Percentiles rank a stretch among this genome's conserved stretches.
Conservation (phyloP, 2,113 vertebrate species). For the Capra hircus region DNA sequence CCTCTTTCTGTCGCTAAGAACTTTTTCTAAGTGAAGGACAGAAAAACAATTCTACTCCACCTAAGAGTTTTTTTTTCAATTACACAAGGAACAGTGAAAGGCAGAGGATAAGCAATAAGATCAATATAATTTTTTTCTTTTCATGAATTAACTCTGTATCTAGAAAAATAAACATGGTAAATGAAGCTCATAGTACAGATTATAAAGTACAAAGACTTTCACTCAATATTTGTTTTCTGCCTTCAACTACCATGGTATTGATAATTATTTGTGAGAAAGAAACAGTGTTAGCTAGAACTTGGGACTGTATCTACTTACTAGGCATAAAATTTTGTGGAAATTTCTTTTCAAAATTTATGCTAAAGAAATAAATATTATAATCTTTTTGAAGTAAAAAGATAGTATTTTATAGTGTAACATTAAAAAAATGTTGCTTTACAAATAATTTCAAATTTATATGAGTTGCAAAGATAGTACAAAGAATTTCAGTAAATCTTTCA, state of each 20-base stretch:
- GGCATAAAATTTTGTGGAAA: neutral
- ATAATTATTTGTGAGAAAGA: neutral
- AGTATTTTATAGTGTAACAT: neutral
- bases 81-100: neutral
- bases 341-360: neutral
- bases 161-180: neutral
- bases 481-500: neutral
- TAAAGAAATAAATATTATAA: neutral
- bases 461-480: neutral
- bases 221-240: neutral
- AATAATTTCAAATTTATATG: neutral
- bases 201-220: neutral
- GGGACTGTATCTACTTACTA: neutral
- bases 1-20: neutral
- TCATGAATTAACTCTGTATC: neutral
- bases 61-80: neutral
- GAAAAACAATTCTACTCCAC: neutral
- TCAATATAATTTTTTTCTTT: neutral
- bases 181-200: neutral
- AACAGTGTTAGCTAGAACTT: neutral
- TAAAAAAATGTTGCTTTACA: neutral
- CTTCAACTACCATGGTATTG: neutral
- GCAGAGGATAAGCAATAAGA: neutral
- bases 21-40: neutral
- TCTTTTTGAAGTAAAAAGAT: neutral